Conservation (phyloP, 37 sponge, comb jelly and placozoan genomes). For the Chondrosia reniformis region DNA sequence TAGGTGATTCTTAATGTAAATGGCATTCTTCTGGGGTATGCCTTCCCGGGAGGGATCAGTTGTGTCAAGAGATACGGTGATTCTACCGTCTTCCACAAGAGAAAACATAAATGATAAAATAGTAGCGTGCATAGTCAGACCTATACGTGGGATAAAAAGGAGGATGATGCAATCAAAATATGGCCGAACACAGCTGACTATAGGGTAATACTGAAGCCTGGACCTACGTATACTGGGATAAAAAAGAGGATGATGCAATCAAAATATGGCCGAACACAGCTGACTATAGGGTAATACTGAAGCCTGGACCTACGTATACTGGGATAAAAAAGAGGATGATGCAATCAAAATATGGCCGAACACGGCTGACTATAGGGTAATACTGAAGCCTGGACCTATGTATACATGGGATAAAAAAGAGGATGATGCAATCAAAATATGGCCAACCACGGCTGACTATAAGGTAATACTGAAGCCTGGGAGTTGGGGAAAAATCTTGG, state of each 20-base stretch:
- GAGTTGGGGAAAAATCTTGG: too few relatives aligned
- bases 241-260: neutral
- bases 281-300: too few relatives aligned
- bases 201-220: too few relatives aligned
- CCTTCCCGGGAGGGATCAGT: conserved; percentile 20
- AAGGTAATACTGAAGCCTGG: too few relatives aligned
- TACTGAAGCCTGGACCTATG: too few relatives aligned
- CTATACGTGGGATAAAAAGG: conserved; percentile 22
- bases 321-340: neutral
- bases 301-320: too few relatives aligned
- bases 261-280: too few relatives aligned
- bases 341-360: too few relatives aligned
- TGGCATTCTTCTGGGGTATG: conserved; percentile 30
- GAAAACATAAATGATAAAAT: conserved; percentile 88
- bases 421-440: neutral
- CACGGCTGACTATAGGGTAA: too few relatives aligned
- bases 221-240: too few relatives aligned
- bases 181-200: too few relatives aligned
- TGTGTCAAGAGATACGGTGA: conserved; percentile 54
- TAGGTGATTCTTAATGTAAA: conserved; percentile 66
- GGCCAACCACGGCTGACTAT: too few relatives aligned
- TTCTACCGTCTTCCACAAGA: conserved; percentile 63
- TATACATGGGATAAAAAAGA: neutral
- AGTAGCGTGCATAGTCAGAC: conserved; percentile 88
- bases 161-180: neutral